Base-by-base conservation (phyloP, 2,888 invertebrate species). In the Griposia aprilina region DNA sequence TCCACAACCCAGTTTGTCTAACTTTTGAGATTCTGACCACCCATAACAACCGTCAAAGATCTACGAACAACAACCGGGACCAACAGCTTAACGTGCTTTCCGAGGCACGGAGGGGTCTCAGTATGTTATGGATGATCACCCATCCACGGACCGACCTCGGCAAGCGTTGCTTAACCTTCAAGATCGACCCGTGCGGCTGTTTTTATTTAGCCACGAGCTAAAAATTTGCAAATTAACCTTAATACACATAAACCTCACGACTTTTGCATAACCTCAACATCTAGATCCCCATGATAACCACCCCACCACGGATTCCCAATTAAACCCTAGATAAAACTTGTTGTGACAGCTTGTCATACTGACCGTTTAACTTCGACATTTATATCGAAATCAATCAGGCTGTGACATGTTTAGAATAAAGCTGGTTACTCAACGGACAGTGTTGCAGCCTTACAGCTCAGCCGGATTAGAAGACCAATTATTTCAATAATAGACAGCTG, bases 341-440 rank as follows among this genome's bases (percentile, higher is more conserved):
- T 83, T 83, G 13, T 83, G 86, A 83, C 80, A 78, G 75, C 66
- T 75, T 76, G 83, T 85, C 83, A 85, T 17, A 75, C 57, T 76
- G 83, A 48, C 67, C 71, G 74, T 81, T 81, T 81, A 48, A 77
- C 50, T 15, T 55, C 50, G 55, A 76, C 70, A 55, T 85, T 76
- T 71, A 76, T 76, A 74, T 71, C 23, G 66, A 76, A 84, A 85
- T 84, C 85, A 79, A 85, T 84, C 82, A 60, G 36, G n/a, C 67
- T 82, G 59, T 71, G 85, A 84, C 84, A 76, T 62, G 70, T 75
- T 70, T 13, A 13, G 11, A 63, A 78, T 85, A 85, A 85, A 63
- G 79, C 74, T 79, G 23, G 74, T 79, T 85, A 59, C 79, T 17
- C 76, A 84, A 84, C 57, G 8, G n/a, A 69, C 5, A 59, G 41